Base-by-base conservation (phyloP, 1,140 invertebrate genomes). In the Araneus ventricosus region DNA sequence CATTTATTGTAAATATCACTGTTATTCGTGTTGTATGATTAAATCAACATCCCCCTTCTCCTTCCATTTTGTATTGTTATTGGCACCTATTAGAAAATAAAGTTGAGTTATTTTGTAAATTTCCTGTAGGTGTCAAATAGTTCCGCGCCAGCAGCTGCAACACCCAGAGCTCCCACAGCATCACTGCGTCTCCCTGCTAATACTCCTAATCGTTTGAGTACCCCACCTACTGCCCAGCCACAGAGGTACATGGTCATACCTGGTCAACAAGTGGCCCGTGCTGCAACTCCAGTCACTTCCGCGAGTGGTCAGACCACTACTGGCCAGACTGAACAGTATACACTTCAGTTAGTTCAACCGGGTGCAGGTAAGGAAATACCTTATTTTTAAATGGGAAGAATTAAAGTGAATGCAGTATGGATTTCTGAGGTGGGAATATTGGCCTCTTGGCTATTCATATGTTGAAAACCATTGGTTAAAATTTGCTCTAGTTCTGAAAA, bases 191-290 rank as follows among this genome's bases (percentile, higher is more conserved):
- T 70, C 8, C 90, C 90, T 34, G 14, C 80, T 20, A 61, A 37
- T 14, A 34, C 24, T 41, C 90, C 90, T 14, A 91, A 70, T 52
- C 52, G 90, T 24, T 22, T 91, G 27, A 27, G 61, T 34, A n/a
- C 45, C 20, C 84, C 91, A 6, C 17, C 57, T 37, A 70, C 24
- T 24, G 8, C 30, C 4, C 93, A 61, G 30, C 92, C 70, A 52
- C 94, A 75, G 75, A 57, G 82, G 27, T 85, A 61, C 20, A 86
- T 93, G 79, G 94, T 93, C 7, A 79, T 91, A n/a, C 90, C 92
- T 89, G 94, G 92, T 14, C 87, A 88, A 30, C 90, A 85, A 7
- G 22, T 63, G 27, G 14, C 88, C 27, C 57, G 80, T 8, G 30
- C 75, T 27, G 86, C 59, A 7, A 87, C n/a, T 90, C 63, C 84